Percentiles rank a stretch among this genome's conserved stretches.
These are phyloP conservation scores for Bembecia ichneumoniformis DNA, from an alignment of 2,888 invertebrate species.

Conservation along the genomic window DNA sequence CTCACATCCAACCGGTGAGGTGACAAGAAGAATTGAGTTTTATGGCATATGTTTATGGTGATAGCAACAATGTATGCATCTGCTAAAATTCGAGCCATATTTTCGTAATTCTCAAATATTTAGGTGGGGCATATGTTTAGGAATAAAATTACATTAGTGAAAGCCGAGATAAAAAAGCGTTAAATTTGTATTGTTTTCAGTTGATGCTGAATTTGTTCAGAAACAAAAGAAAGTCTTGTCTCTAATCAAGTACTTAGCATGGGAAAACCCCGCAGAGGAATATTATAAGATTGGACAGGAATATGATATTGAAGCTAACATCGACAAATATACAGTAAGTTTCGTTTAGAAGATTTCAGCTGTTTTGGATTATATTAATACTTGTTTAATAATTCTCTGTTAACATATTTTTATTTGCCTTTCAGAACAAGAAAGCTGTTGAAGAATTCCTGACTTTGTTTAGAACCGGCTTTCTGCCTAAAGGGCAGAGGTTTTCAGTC, in stretches of 20 bases:
- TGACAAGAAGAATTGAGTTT: no score
- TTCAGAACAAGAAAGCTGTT: slow-evolving; percentile 54
- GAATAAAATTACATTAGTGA: no score
- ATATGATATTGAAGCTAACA: slow-evolving; percentile 47
- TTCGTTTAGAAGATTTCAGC: background rate
- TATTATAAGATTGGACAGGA: slow-evolving; percentile 43
- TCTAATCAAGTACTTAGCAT: slow-evolving; percentile 34
- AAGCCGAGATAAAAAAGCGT: no score
- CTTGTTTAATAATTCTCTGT: slow-evolving; percentile 1
- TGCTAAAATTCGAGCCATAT: no score
- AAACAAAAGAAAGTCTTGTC: slow-evolving; percentile 10
- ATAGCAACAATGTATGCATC: no score
- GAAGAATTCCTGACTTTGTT: slow-evolving; percentile 50
- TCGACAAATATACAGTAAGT: slow-evolving; percentile 49
- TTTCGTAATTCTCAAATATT: no score
- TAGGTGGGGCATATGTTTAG: no score
- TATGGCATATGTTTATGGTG: no score
- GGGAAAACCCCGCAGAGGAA: slow-evolving; percentile 35
- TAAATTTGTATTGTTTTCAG: slow-evolving; percentile 3
- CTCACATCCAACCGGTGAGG: no score
- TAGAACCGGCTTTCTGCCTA: slow-evolving; percentile 60
- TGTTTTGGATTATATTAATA: slow-evolving; percentile 9
- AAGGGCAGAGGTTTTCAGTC: slow-evolving; percentile 63
- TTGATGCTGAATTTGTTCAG: slow-evolving; percentile 4
- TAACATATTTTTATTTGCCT: slow-evolving; percentile 20